Percentiles rank a stretch among this genome's conserved stretches.
Conservation (phyloP, 1,140 invertebrate species). For the Achatina immaculata region DNA sequence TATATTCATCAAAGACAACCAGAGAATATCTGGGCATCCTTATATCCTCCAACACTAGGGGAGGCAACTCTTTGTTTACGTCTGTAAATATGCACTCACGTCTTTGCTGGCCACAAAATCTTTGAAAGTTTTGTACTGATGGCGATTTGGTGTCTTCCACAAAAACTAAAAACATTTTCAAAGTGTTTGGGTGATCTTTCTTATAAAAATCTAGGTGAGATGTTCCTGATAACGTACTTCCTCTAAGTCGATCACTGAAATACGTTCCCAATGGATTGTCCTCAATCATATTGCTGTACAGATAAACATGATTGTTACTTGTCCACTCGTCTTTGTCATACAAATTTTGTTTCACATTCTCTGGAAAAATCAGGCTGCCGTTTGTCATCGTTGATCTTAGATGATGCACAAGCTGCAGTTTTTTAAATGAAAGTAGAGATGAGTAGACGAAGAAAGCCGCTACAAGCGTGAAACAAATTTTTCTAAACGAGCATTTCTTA, state of each 20-base stretch:
- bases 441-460: background rate
- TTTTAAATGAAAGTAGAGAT: background rate
- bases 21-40: conserved; percentile 94
- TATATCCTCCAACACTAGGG: conserved; percentile 82
- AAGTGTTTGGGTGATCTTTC: background rate
- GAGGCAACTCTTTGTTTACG: background rate
- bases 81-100: conserved; percentile 5
- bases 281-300: background rate
- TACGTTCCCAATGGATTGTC: conserved; percentile 13
- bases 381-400: background rate
- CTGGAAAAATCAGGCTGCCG: background rate
- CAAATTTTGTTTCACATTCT: background rate
- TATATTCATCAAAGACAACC: conserved; percentile 96
- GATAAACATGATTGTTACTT: background rate
- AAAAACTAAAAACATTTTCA: conserved; percentile 23
- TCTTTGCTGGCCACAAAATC: conserved; percentile 17
- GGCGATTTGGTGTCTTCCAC: background rate
- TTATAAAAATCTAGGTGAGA: background rate
- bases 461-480: background rate
- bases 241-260: conserved; percentile 11
- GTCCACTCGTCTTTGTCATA: too few relatives aligned
- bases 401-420: background rate
- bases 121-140: background rate
- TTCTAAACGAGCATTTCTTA: background rate
- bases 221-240: background rate